phyloP scores from a whole-genome alignment of 2,888 invertebrate genomes.

The Euphydryas editha region DNA sequence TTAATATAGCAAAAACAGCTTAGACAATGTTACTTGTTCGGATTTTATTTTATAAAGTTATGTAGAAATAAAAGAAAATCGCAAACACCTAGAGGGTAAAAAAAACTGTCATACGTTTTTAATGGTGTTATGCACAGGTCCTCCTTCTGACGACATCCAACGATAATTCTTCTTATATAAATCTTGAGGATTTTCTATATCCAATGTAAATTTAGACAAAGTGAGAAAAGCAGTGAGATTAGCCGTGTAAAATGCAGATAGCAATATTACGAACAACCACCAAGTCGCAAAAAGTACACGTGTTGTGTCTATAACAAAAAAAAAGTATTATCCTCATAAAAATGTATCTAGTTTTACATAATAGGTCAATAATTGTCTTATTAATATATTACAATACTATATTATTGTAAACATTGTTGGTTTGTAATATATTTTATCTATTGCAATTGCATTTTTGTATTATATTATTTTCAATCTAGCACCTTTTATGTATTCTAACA shows the following conservation, averaged over 20 bases:
- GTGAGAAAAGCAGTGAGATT: constrained; percentile 95
- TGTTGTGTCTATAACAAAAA: constrained; percentile 87
- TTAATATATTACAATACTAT: too few relatives aligned
- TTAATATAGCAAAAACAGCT: too few relatives aligned
- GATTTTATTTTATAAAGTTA: too few relatives aligned
- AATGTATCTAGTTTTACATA: too few relatives aligned
- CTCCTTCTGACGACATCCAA: constrained; percentile 88
- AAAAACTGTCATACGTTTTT: constrained; percentile 69
- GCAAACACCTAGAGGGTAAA: background rate
- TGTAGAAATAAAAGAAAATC: too few relatives aligned
- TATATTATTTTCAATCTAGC: too few relatives aligned
- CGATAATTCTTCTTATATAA: constrained; percentile 85
- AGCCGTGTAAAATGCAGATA: constrained; percentile 95
- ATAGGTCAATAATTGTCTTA: too few relatives aligned
- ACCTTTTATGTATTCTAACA: too few relatives aligned
- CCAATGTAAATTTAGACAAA: constrained; percentile 91
- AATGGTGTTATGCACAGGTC: constrained; percentile 87
- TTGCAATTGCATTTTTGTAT: too few relatives aligned
- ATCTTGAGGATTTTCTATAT: constrained; percentile 88
- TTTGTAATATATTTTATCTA: too few relatives aligned
- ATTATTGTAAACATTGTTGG: too few relatives aligned
- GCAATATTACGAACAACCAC: constrained; percentile 95
- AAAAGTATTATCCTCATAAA: background rate
- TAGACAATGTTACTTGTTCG: background rate
- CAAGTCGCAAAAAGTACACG: constrained; percentile 93